These are phyloP conservation scores for Halichoeres trimaculatus DNA, from an alignment of 2,113 vertebrate genomes.

Conservation along the genomic window DNA sequence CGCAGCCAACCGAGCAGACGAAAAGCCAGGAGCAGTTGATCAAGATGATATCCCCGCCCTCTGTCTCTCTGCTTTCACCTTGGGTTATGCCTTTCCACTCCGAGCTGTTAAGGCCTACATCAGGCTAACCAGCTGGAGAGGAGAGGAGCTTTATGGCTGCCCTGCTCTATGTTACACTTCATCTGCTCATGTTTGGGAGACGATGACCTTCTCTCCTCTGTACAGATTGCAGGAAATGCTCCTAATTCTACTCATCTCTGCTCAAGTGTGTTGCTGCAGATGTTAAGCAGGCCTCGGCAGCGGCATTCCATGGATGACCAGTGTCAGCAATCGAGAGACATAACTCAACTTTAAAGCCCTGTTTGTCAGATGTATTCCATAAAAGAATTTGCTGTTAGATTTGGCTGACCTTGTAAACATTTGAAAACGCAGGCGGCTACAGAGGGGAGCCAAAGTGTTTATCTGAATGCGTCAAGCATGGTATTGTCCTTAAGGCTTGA, in stretches of 20 bases:
- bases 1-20: slow-evolving; percentile 34
- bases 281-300: slow-evolving; percentile 65
- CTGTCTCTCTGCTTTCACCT: slow-evolving; percentile 63
- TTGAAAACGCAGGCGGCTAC: slow-evolving; percentile 43
- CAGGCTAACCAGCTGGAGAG: slow-evolving; percentile 56
- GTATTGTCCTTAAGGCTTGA: slow-evolving; percentile 21
- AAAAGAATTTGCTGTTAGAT: slow-evolving; percentile 61
- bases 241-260: slow-evolving; percentile 69
- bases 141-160: slow-evolving; percentile 53
- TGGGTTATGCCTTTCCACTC: slow-evolving; percentile 43
- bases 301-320: slow-evolving; percentile 72
- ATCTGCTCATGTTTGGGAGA: slow-evolving; percentile 57
- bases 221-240: slow-evolving; percentile 74
- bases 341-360: slow-evolving; percentile 71
- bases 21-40: slow-evolving; percentile 53
- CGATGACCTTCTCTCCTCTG: slow-evolving; percentile 58
- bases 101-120: slow-evolving; percentile 43
- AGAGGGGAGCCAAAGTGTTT: slow-evolving; percentile 30
- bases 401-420: slow-evolving; percentile 55
- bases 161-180: slow-evolving; percentile 63
- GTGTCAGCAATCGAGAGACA: slow-evolving; percentile 50
- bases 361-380: slow-evolving; percentile 59
- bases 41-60: slow-evolving; percentile 45
- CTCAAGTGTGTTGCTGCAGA: slow-evolving; percentile 70
- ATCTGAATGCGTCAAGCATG: slow-evolving; percentile 12